These are phyloP conservation scores for Hedya salicella DNA, from an alignment of 2,888 invertebrate species.

Conservation along the genomic window DNA sequence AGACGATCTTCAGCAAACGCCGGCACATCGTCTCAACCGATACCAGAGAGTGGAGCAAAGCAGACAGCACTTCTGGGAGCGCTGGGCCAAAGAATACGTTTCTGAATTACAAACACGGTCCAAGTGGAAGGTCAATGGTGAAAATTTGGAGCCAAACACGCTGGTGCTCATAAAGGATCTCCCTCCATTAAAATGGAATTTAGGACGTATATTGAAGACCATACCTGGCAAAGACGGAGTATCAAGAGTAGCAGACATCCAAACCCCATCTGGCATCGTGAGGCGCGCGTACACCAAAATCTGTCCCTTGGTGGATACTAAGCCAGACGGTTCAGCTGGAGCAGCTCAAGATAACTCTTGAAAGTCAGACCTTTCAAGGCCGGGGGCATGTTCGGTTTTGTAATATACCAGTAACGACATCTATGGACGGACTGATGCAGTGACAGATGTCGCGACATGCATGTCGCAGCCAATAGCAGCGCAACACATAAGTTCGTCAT, in stretches of 20 bases:
- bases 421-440: no score
- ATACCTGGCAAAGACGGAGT: constrained; percentile 7
- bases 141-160: background rate
- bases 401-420: background rate
- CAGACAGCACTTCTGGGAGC: constrained; percentile 30
- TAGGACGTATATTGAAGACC: constrained; percentile 9
- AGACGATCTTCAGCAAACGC: background rate
- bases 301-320: constrained; percentile 25
- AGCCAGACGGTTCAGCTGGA: constrained; percentile 6
- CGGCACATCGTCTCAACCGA: background rate
- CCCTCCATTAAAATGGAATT: constrained; percentile 25
- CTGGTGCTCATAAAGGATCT: background rate
- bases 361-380: constrained; percentile 33
- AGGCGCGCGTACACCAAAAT: constrained; percentile 26
- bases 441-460: no score
- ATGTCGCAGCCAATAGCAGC: no score
- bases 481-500: no score
- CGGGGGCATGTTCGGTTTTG: constrained; percentile 9
- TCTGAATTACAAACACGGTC: constrained; percentile 1
- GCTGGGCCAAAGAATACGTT: constrained; percentile 30
- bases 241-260: constrained; percentile 1
- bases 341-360: background rate
- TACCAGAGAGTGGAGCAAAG: constrained; percentile 27
- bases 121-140: background rate
- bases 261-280: constrained; percentile 2